Evolutionary conservation across 2,113 vertebrate species (phyloP).

Genomic region (Dasyprocta punctata): DNA sequence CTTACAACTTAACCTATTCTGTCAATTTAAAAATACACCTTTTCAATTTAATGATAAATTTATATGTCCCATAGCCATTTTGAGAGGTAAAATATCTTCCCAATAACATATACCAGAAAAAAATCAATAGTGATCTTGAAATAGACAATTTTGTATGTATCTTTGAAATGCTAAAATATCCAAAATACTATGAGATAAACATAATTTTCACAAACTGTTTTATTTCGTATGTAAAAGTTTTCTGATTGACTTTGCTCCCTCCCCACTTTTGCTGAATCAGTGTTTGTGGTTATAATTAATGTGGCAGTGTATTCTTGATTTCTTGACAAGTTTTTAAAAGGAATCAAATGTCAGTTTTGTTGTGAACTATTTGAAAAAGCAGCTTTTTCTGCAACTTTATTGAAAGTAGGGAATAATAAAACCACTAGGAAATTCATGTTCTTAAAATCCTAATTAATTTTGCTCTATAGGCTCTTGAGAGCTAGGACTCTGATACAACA

Average conservation of each 20-base stretch:
- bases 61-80: not conserved
- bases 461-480: slow-evolving; percentile 26
- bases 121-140: not conserved
- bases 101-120: not conserved
- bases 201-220: not conserved
- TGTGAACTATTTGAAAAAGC: slow-evolving; percentile 64
- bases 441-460: slow-evolving; percentile 72
- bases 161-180: not conserved
- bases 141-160: not conserved
- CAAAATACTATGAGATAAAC: not conserved
- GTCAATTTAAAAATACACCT: not conserved
- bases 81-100: not conserved
- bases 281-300: not conserved
- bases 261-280: not conserved
- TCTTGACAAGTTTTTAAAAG: slow-evolving; percentile 53
- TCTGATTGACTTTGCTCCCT: not conserved
- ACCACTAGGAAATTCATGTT: slow-evolving; percentile 6
- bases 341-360: slow-evolving; percentile 54
- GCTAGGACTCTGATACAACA: not conserved
- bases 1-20: not conserved
- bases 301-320: not conserved
- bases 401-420: slow-evolving; percentile 18
- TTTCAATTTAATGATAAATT: slow-evolving; percentile 19
- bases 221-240: not conserved
- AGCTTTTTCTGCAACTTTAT: slow-evolving; percentile 58